phyloP scores from a whole-genome alignment of 2,113 vertebrate species.

The Rhegmatorhina hoffmannsi region DNA sequence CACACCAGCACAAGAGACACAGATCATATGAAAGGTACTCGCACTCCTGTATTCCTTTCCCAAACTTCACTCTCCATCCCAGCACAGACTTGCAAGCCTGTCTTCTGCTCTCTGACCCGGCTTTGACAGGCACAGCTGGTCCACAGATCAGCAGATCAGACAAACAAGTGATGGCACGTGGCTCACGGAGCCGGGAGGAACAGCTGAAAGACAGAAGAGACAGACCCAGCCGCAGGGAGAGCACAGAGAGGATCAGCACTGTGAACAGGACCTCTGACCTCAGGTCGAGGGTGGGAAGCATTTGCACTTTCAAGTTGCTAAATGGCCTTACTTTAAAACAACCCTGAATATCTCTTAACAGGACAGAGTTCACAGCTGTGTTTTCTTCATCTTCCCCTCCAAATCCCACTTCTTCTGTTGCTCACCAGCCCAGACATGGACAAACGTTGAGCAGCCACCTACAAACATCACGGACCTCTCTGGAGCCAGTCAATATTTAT shows the following conservation, averaged over 20 bases:
- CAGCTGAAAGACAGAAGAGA: background rate
- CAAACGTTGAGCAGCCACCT: background rate
- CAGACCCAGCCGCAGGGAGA: background rate
- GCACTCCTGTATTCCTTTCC: background rate
- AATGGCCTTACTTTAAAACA: background rate
- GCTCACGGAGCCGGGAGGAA: background rate
- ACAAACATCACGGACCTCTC: background rate
- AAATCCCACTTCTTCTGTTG: rapidly evolving
- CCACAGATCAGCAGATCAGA: background rate
- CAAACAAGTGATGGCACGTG: background rate
- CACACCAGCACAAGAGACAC: background rate
- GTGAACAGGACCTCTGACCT: background rate
- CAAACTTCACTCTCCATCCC: background rate
- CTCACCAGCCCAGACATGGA: background rate
- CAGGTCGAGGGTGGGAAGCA: background rate
- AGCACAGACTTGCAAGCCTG: background rate
- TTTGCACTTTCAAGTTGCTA: background rate
- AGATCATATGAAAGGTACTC: background rate
- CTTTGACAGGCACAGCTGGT: background rate
- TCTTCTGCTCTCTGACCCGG: background rate
- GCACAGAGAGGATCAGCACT: background rate
- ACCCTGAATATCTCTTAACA: background rate
- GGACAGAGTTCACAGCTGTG: background rate
- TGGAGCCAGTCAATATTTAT: background rate
- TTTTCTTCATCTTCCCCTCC: background rate